A percentile compares a stretch with the other conserved stretches of the same genome.
Evolutionary conservation across 1,140 invertebrate species (phyloP).

Genomic region (Harpegnathos saltator): DNA sequence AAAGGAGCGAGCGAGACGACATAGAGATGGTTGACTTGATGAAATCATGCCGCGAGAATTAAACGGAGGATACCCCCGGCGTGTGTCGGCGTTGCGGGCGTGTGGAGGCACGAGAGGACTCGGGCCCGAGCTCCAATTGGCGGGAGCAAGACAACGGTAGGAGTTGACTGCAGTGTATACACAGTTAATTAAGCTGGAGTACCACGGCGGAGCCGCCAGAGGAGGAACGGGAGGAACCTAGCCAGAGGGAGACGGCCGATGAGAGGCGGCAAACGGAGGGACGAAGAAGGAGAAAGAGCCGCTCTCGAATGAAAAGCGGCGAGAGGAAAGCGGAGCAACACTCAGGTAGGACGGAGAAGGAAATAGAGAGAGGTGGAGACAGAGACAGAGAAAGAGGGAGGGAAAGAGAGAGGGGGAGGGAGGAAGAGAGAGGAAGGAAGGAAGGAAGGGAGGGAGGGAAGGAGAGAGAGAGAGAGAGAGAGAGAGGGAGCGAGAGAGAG

Average conservation of each 20-base stretch:
- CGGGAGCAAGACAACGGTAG: slow-evolving; percentile 84
- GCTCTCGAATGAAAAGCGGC: slow-evolving; percentile 11
- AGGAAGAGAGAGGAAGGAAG: slow-evolving; percentile 49
- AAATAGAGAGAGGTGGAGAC: slow-evolving; percentile 40
- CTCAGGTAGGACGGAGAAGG: slow-evolving; percentile 24
- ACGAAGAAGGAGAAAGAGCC: slow-evolving; percentile 43
- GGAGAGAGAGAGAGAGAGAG: slow-evolving; percentile 11
- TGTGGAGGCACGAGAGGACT: slow-evolving; percentile 66
- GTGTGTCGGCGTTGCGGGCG: slow-evolving; percentile 75
- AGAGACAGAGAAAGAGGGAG: slow-evolving; percentile 47
- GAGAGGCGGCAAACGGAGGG: background rate
- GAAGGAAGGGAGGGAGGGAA: slow-evolving; percentile 48
- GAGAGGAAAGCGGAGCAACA: slow-evolving; percentile 44
- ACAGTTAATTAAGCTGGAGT: slow-evolving; percentile 85
- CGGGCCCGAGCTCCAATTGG: slow-evolving; percentile 80
- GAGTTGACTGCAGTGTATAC: slow-evolving; percentile 85
- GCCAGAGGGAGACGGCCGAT: slow-evolving; percentile 47
- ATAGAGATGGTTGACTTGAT: slow-evolving; percentile 83
- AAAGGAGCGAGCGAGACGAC: slow-evolving; percentile 57
- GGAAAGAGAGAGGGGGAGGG: slow-evolving; percentile 20
- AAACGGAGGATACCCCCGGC: slow-evolving; percentile 78
- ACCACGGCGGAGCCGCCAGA: slow-evolving; percentile 69
- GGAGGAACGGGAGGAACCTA: slow-evolving; percentile 53
- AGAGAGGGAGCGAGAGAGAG: slow-evolving; percentile 10
- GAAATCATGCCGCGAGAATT: slow-evolving; percentile 85